Evolutionary conservation across 1,140 invertebrate species (phyloP).

Genomic region (Atta colombica): DNA sequence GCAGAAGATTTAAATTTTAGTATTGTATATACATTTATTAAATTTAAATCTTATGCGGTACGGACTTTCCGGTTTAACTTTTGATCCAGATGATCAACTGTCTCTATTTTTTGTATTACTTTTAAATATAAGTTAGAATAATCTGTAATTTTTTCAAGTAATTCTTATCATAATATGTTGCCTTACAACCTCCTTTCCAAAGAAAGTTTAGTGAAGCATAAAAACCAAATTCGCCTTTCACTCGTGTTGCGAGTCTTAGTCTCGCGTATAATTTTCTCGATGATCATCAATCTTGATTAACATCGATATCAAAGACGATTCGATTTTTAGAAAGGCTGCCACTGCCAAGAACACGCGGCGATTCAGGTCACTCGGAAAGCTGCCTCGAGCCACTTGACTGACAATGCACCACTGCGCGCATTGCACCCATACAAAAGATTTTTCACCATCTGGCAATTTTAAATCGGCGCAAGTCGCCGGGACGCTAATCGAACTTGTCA

Average conservation of each 20-base stretch:
- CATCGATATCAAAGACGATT: slow-evolving; percentile 53
- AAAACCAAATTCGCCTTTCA: neutral
- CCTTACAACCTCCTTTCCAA: neutral
- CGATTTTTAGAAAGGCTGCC: slow-evolving; percentile 8
- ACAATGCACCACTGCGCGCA: slow-evolving; percentile 42
- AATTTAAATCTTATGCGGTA: no score
- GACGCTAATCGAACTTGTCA: slow-evolving; percentile 24
- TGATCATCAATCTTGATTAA: slow-evolving; percentile 8
- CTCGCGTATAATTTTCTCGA: slow-evolving; percentile 31
- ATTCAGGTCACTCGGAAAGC: slow-evolving; percentile 27
- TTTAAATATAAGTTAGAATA: no score
- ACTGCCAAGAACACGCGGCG: slow-evolving; percentile 31
- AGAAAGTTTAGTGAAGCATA: neutral
- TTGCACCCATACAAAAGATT: slow-evolving; percentile 44
- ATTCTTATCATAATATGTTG: no score
- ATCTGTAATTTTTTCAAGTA: no score
- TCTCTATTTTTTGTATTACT: no score
- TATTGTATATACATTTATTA: no score
- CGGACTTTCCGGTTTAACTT: no score
- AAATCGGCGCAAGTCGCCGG: slow-evolving; percentile 6
- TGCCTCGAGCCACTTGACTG: slow-evolving; percentile 39
- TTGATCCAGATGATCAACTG: no score
- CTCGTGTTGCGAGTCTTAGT: neutral
- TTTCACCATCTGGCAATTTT: slow-evolving; percentile 52
- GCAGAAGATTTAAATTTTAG: no score